Evolutionary conservation across 2,113 vertebrate species (phyloP).

Genomic region (Periophthalmus modestus): DNA sequence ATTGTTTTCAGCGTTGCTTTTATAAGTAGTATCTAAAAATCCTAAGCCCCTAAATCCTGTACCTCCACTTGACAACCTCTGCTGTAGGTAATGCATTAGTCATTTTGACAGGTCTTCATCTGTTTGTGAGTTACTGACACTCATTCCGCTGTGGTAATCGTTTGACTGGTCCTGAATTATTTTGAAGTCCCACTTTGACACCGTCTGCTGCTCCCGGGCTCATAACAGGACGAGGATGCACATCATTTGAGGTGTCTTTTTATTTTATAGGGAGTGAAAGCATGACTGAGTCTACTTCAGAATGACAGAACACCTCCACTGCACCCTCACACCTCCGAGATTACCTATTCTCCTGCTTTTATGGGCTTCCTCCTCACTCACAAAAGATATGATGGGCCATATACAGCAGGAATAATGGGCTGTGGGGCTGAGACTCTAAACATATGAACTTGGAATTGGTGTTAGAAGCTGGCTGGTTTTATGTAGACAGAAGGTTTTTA

Average conservation of each 20-base stretch:
- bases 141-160: slow-evolving; percentile 42
- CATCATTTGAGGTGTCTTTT: slow-evolving; percentile 64
- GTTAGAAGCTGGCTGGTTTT: background rate
- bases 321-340: slow-evolving; percentile 56
- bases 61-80: background rate
- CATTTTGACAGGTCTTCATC: slow-evolving; percentile 53
- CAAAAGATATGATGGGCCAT: slow-evolving; percentile 47
- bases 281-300: slow-evolving; percentile 53
- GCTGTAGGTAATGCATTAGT: slow-evolving; percentile 41
- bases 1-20: background rate
- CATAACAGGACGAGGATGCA: slow-evolving; percentile 43
- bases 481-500: background rate
- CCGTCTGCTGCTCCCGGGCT: slow-evolving; percentile 39
- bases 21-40: background rate
- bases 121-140: slow-evolving; percentile 22
- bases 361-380: slow-evolving; percentile 60
- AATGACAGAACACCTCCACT: slow-evolving; percentile 60
- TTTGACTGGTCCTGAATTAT: slow-evolving; percentile 38
- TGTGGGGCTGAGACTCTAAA: slow-evolving; percentile 1
- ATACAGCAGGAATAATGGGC: slow-evolving; percentile 4
- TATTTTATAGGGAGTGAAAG: slow-evolving; percentile 50
- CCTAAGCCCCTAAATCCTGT: background rate
- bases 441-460: slow-evolving; percentile 3
- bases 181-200: slow-evolving; percentile 56
- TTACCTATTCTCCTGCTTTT: slow-evolving; percentile 57